Percentiles rank a stretch among this genome's conserved stretches.
Conservation (phyloP, 2,888 invertebrate genomes). For the Cynaeus angustus region DNA sequence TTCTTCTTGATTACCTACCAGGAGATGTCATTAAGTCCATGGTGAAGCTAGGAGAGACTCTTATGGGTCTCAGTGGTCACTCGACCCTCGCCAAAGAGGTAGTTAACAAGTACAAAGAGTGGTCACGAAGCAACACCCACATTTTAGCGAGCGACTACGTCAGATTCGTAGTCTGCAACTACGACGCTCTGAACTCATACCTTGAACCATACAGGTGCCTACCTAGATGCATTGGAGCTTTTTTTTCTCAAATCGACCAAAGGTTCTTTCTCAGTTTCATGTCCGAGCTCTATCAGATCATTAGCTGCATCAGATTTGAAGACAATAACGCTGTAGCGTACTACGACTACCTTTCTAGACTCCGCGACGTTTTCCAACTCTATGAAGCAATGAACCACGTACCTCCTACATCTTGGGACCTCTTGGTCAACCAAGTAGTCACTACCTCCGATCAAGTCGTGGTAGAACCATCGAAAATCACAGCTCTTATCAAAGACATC, state of each 20-base stretch:
- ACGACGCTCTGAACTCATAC: neutral
- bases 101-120: neutral
- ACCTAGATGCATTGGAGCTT: neutral
- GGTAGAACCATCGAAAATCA: neutral
- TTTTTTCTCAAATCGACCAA: neutral
- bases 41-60: neutral
- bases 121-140: neutral
- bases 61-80: neutral
- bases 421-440: neutral
- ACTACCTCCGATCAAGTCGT: neutral
- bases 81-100: neutral
- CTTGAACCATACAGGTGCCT: neutral
- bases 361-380: neutral
- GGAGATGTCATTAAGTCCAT: neutral
- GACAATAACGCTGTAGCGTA: conserved; percentile 13
- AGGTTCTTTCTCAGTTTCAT: conserved; percentile 9
- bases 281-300: neutral
- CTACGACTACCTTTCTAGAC: neutral
- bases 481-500: neutral
- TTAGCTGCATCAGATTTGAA: neutral
- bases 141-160: conserved; percentile 7
- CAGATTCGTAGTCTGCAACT: neutral
- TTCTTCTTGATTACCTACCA: conserved; percentile 8
- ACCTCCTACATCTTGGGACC: neutral
- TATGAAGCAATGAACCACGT: neutral